These are phyloP conservation scores for Carlito syrichta DNA, from an alignment of 2,113 vertebrate species.

Conservation along the genomic window DNA sequence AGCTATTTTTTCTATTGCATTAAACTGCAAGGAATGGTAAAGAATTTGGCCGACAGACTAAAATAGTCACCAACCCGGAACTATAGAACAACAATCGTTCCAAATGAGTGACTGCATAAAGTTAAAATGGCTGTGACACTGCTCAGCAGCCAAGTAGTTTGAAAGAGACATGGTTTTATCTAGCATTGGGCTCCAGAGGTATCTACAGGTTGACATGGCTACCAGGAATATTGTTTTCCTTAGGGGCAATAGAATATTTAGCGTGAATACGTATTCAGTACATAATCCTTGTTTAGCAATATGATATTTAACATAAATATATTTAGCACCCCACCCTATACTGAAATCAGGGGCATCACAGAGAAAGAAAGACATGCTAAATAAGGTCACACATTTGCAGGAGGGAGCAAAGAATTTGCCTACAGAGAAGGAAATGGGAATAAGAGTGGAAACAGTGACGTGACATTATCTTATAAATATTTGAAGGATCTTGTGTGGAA, in stretches of 20 bases:
- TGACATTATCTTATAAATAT: neutral
- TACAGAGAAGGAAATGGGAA: neutral
- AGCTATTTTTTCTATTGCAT: neutral
- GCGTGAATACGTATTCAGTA: neutral
- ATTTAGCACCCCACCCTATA: neutral
- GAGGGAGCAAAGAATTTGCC: neutral
- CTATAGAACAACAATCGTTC: neutral
- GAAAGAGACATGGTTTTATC: neutral
- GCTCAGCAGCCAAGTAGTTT: neutral
- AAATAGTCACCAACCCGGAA: neutral
- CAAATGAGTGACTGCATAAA: neutral
- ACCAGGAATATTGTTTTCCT: neutral
- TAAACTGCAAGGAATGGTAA: slow-evolving; percentile 4
- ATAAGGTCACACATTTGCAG: neutral
- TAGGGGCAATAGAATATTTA: neutral
- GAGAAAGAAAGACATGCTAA: neutral
- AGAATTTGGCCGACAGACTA: neutral
- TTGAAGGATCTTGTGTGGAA: neutral
- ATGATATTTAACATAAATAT: neutral
- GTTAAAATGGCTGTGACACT: neutral
- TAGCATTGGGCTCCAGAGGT: neutral
- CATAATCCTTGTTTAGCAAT: neutral
- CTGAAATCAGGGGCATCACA: neutral
- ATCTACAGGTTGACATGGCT: neutral
- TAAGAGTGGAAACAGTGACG: neutral